A percentile compares a stretch with the other conserved stretches of the same genome.
Evolutionary conservation across 2,888 invertebrate species (phyloP).

Genomic region (Cacoxenus indagator): DNA sequence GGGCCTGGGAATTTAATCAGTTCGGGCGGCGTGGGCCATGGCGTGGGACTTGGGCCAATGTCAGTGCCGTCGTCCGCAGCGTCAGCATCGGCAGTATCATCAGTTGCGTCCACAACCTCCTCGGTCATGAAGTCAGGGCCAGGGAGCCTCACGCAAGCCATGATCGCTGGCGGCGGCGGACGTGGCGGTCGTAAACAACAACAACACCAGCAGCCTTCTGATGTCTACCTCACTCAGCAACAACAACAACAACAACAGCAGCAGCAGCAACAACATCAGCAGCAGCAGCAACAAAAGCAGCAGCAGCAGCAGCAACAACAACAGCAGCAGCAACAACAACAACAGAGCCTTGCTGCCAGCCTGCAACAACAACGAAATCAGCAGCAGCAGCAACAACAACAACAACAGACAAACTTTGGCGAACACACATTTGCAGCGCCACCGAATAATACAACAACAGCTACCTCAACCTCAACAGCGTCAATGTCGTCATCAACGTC

Average conservation of each 20-base stretch:
- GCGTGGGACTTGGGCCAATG: neutral
- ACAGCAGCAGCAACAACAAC: conserved; percentile 40
- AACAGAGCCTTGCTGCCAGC: conserved; percentile 65
- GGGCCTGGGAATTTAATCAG: conserved; percentile 55
- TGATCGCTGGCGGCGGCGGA: conserved; percentile 2
- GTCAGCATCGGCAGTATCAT: conserved; percentile 71
- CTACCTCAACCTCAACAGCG: conserved; percentile 67
- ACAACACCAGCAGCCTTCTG: conserved; percentile 63
- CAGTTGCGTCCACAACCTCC: conserved; percentile 51
- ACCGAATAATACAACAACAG: conserved; percentile 57
- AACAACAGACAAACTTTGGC: conserved; percentile 38
- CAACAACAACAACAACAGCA: conserved; percentile 55
- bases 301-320: conserved; percentile 33
- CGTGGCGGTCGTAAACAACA: conserved; percentile 28
- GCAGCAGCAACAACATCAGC: conserved; percentile 51
- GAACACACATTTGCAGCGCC: conserved; percentile 44
- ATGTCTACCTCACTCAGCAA: conserved; percentile 69
- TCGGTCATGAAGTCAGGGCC: conserved; percentile 44
- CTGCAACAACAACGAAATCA: conserved; percentile 55
- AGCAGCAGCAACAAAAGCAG: conserved; percentile 54
- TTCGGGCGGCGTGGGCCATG: conserved; percentile 41
- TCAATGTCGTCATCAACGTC: conserved; percentile 50
- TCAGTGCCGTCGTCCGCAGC: conserved; percentile 52
- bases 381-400: conserved; percentile 46
- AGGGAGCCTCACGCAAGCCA: conserved; percentile 50